Evolutionary conservation across 2,113 vertebrate species (phyloP).

Genomic region (Melanotaenia duboulayi): DNA sequence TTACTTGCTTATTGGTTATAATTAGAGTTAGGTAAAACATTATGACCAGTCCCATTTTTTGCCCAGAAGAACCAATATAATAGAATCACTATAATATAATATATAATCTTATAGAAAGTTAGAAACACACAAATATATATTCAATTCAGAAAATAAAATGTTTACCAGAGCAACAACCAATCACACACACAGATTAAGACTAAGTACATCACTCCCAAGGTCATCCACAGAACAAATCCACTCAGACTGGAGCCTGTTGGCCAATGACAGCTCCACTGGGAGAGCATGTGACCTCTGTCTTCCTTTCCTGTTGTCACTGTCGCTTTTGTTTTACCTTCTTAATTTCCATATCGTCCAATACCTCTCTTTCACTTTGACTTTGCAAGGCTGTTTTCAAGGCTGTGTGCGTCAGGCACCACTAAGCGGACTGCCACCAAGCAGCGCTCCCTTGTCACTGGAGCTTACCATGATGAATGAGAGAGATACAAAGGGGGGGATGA

Average conservation of each 20-base stretch:
- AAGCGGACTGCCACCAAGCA: slow-evolving; percentile 72
- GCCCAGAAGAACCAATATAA: too few species aligned
- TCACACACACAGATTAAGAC: neutral
- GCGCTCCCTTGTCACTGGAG: slow-evolving; percentile 56
- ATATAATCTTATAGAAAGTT: too few species aligned
- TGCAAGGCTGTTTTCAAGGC: slow-evolving; percentile 66
- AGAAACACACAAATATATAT: too few species aligned
- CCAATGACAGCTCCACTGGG: slow-evolving; percentile 56
- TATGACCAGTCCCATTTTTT: too few species aligned
- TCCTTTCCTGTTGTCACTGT: slow-evolving; percentile 12
- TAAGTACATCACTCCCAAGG: slow-evolving; percentile 41
- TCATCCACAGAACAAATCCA: slow-evolving; percentile 40
- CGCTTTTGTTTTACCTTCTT: slow-evolving; percentile 12
- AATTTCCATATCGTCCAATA: slow-evolving; percentile 36
- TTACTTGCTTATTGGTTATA: too few species aligned
- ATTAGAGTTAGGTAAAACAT: too few species aligned
- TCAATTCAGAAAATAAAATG: neutral
- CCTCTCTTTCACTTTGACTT: slow-evolving; percentile 61
- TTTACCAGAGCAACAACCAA: neutral
- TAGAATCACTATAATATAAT: too few species aligned
- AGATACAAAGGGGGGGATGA: neutral
- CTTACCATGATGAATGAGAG: slow-evolving; percentile 75
- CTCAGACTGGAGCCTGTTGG: slow-evolving; percentile 10
- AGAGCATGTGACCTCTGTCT: slow-evolving; percentile 63
- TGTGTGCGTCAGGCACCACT: slow-evolving; percentile 74